Percentiles rank a stretch among this genome's conserved stretches.
Conservation (phyloP, 2,888 invertebrate species). For the Scaptomyza cyrtandrae region DNA sequence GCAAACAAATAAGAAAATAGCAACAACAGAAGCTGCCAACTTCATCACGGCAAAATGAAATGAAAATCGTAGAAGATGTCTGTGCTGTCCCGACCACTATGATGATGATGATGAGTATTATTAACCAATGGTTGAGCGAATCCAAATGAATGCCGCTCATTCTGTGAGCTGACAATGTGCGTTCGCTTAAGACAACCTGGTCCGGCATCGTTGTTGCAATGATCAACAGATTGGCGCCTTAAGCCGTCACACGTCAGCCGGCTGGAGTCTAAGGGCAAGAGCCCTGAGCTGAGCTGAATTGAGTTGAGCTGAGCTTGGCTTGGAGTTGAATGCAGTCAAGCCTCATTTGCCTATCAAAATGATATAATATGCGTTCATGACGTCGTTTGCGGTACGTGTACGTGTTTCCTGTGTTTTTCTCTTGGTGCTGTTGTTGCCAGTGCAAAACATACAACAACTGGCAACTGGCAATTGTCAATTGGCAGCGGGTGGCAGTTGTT, state of each 20-base stretch:
- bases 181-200: conserved; percentile 49
- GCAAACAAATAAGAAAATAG: conserved; percentile 24
- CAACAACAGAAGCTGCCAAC: conserved; percentile 54
- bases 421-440: conserved; percentile 4
- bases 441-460: conserved; percentile 35
- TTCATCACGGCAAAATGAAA: conserved; percentile 14
- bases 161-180: conserved; percentile 48
- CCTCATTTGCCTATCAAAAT: conserved; percentile 78
- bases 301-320: conserved; percentile 17
- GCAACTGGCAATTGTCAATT: conserved; percentile 17
- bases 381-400: conserved; percentile 55
- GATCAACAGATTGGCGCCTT: conserved; percentile 68
- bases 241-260: conserved; percentile 57
- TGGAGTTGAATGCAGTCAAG: conserved; percentile 37
- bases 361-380: conserved; percentile 74
- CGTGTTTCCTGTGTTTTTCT: conserved; percentile 70
- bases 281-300: conserved; percentile 5
- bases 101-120: conserved; percentile 40
- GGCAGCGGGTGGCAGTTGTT: conserved; percentile 26
- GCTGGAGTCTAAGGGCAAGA: conserved; percentile 37
- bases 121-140: conserved; percentile 37
- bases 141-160: conserved; percentile 46
- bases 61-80: conserved; percentile 32
- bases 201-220: conserved; percentile 33
- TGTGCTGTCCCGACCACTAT: conserved; percentile 25